Percentiles rank a stretch among this genome's conserved stretches.
These are phyloP conservation scores for Caenorhabditis imperialis DNA, from an alignment of 2,888 invertebrate species.

Conservation along the genomic window DNA sequence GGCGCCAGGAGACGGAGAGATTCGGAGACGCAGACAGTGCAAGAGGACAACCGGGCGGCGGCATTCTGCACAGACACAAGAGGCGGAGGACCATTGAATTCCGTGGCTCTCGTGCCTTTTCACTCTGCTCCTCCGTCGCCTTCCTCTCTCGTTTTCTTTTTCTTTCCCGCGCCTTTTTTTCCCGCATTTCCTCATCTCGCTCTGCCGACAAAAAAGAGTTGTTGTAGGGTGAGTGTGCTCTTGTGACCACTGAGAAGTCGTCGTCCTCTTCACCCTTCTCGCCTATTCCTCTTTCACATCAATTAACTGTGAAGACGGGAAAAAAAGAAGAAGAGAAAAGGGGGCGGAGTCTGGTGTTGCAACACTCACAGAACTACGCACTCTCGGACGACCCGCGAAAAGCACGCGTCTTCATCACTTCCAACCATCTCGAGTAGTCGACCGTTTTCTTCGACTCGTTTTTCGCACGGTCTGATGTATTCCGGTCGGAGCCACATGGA, in stretches of 20 bases:
- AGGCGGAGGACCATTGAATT: conserved; percentile 45
- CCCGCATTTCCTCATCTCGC: no score
- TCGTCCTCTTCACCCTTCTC: conserved; percentile 8
- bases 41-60: conserved; percentile 17
- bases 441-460: no score
- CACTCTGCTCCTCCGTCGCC: conserved; percentile 1
- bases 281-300: conserved; percentile 23
- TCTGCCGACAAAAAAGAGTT: conserved; percentile 16
- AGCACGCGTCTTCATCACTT: no score
- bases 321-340: conserved; percentile 9
- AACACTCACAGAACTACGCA: conserved; percentile 17
- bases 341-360: conserved; percentile 38
- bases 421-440: no score
- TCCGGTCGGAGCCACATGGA: conserved; percentile 51
- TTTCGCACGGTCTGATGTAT: conserved; percentile 22
- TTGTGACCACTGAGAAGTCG: conserved; percentile 20
- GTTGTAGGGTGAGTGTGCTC: conserved; percentile 11
- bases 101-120: neutral
- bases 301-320: conserved; percentile 35
- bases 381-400: conserved; percentile 14
- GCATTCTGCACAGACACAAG: conserved; percentile 14
- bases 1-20: conserved; percentile 6
- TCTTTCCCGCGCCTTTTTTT: conserved; percentile 12
- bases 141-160: conserved; percentile 13
- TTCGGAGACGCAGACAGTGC: conserved; percentile 7